Base-by-base conservation (phyloP, 2,888 invertebrate species). In the Epinotia brunnichana region DNA sequence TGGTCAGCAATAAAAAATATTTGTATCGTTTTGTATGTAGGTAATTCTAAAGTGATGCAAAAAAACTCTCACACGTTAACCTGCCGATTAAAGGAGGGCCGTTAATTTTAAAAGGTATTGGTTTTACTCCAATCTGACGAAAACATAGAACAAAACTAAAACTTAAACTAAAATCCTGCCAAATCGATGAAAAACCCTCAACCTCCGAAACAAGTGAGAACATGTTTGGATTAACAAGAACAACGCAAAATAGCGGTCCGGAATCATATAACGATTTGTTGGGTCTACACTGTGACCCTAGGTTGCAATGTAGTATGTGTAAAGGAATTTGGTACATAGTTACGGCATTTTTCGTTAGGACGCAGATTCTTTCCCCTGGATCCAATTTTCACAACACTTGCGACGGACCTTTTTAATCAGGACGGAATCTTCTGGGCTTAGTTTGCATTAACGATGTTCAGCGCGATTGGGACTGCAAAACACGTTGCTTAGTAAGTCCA, bases 261-360 rank as follows among this genome's bases (percentile, higher is more conserved):
- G 78, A 81, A 82, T 83, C 81, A 81, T 83, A 83, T 81, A 83
- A 83, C 81, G 82, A 84, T 84, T 83, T 81, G 73, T 80, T 80
- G 79, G 78, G 77, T 67, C 74, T 78, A 81, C 80, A 78, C 81
- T 62, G 11, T 11, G n/a, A 17, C 29, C 11, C n/a, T 17, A 48
- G 11, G 1, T 4, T 29, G 29, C n/a, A 62, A 62, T 4, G 62
- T 24, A 29, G 24, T 62, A 62, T 62, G 24, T 48, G 48, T 17
- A 48, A 29, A 51, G 44, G 15, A 24, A 5, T n/a, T 48, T 48
- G 4, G 13, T 62, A 62, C n/a, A 41, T 7, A 48, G 48, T 62
- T 62, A 62, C 62, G 48, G 24, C 15, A 11, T 48, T 59, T 61
- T 24, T 17, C 48, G 29, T 24, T 11, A 48, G 48, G 7, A 17